Evolutionary conservation across 2,113 vertebrate species (phyloP).

Genomic region (Pseudopipra pipra): DNA sequence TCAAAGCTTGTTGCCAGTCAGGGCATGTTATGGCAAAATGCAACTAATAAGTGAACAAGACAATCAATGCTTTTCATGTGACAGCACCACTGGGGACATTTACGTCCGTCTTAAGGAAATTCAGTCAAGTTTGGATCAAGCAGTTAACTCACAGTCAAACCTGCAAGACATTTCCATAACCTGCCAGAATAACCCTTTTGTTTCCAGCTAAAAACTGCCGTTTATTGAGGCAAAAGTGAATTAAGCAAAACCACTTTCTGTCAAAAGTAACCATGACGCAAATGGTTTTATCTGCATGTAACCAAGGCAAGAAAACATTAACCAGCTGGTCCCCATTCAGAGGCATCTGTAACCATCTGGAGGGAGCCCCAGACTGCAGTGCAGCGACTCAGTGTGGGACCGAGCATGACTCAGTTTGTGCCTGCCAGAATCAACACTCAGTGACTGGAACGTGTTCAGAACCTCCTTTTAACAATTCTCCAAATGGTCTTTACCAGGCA

Average conservation of each 20-base stretch:
- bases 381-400: conserved; percentile 36
- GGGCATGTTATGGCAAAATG: not conserved
- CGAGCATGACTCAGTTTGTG: not conserved
- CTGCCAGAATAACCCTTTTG: conserved; percentile 36
- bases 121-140: not conserved
- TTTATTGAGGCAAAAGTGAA: not conserved
- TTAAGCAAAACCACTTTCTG: not conserved
- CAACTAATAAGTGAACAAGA: not conserved
- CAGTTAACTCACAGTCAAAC: not conserved
- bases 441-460: conserved; percentile 51
- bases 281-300: conserved; percentile 48
- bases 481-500: conserved; percentile 7
- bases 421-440: conserved; percentile 65
- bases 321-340: conserved; percentile 54
- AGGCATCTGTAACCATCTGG: conserved; percentile 65
- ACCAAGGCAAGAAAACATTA: conserved; percentile 64
- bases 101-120: not conserved
- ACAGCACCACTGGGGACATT: not conserved
- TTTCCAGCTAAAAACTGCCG: not conserved
- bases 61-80: not conserved
- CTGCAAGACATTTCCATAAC: not conserved
- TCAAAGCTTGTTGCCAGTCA: not conserved
- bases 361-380: conserved; percentile 21
- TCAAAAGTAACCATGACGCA: conserved; percentile 39
- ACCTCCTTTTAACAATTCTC: conserved; percentile 27